phyloP scores from a whole-genome alignment of 2,888 invertebrate genomes.

The Linnaemya vulpina region DNA sequence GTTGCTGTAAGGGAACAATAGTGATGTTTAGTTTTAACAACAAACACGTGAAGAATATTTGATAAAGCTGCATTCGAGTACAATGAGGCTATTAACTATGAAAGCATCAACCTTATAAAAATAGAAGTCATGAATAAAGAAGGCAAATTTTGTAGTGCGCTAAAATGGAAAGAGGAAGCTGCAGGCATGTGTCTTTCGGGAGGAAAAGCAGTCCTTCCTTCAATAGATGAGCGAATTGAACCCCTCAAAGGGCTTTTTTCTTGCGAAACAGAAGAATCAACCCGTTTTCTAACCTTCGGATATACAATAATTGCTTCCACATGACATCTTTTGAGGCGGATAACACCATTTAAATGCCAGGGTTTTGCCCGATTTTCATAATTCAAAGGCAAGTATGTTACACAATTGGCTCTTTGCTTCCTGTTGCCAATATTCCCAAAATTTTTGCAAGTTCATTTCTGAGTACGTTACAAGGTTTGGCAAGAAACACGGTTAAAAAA shows the following conservation, averaged over 20 bases:
- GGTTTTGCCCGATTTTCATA: not conserved
- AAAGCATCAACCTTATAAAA: not conserved
- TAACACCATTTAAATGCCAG: not conserved
- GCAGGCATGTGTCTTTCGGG: not conserved
- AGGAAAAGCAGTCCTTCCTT: not conserved
- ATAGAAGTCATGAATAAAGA: not conserved
- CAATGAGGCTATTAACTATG: not conserved
- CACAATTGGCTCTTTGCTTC: not conserved
- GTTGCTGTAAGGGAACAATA: not conserved
- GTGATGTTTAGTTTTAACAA: not conserved
- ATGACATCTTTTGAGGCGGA: not conserved
- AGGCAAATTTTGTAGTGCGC: not conserved
- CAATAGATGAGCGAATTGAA: not conserved
- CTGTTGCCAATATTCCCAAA: not conserved
- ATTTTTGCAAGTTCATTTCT: not conserved
- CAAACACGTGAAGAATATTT: not conserved
- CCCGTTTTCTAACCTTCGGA: not conserved
- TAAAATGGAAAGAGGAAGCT: not conserved
- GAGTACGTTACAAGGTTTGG: not conserved
- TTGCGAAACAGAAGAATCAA: not conserved
- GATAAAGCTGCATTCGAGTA: not conserved
- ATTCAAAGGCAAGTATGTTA: not conserved
- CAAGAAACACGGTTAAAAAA: not conserved
- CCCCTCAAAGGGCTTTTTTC: not conserved
- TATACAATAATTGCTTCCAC: not conserved